phyloP scores from a whole-genome alignment of 2,113 vertebrate genomes.

The Microcebus ravelobensis region DNA sequence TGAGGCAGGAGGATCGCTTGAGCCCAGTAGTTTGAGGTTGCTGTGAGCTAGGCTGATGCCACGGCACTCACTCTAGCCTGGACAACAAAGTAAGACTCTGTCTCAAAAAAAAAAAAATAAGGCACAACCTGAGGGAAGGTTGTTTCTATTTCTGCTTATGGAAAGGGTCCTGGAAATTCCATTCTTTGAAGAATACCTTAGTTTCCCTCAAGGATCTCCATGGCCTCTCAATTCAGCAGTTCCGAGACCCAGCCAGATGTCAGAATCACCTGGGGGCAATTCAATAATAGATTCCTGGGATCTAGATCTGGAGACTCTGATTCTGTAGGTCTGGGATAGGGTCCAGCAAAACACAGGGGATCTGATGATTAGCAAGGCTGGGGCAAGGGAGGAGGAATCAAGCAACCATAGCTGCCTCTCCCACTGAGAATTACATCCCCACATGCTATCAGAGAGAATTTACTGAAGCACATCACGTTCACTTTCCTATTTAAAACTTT shows the following conservation, averaged over 20 bases:
- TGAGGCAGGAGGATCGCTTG: no score
- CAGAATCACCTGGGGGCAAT: neutral
- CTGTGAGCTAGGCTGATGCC: no score
- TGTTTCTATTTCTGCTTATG: constrained; percentile 17
- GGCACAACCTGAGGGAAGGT: neutral
- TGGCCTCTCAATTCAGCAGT: neutral
- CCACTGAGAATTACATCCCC: neutral
- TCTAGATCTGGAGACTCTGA: neutral
- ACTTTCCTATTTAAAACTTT: neutral
- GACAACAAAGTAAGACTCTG: no score
- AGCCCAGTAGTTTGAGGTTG: no score
- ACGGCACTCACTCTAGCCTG: no score
- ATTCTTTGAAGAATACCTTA: constrained; percentile 24
- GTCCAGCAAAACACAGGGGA: neutral
- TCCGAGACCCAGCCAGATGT: constrained; percentile 17
- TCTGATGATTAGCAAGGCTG: neutral
- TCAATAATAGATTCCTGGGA: neutral
- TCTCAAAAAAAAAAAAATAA: no score
- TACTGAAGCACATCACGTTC: neutral
- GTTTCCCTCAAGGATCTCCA: neutral
- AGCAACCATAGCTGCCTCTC: neutral
- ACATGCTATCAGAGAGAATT: neutral
- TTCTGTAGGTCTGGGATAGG: neutral
- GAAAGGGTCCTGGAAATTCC: neutral
- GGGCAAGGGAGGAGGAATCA: neutral